Evolutionary conservation across 2,888 invertebrate species (phyloP).

Genomic region (Conistra vaccinii): DNA sequence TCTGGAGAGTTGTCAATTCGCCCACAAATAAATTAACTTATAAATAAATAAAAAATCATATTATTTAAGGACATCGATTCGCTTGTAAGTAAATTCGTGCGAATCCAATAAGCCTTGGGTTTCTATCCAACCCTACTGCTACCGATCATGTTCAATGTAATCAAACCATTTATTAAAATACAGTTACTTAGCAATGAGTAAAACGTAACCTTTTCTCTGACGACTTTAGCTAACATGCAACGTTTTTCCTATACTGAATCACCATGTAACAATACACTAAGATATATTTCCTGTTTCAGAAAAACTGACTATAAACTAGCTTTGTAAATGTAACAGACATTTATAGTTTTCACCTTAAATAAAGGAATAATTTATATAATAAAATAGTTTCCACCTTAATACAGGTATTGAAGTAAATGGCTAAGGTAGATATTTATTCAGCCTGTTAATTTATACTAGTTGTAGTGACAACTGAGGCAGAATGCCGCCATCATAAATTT

Average conservation of each 20-base stretch:
- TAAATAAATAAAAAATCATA: too few species aligned
- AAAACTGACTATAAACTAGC: conserved; percentile 29
- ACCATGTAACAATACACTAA: conserved; percentile 18
- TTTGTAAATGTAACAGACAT: conserved; percentile 28
- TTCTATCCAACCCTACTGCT: background rate
- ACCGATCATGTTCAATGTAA: conserved; percentile 5
- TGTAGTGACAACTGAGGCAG: conserved; percentile 63
- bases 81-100: too few species aligned
- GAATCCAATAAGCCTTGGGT: too few species aligned
- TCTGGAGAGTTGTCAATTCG: too few species aligned
- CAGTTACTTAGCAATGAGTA: conserved; percentile 42
- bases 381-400: conserved; percentile 9
- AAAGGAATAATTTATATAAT: background rate
- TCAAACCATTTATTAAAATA: conserved; percentile 37
- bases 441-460: conserved; percentile 61
- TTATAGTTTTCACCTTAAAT: conserved; percentile 4
- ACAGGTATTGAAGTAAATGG: conserved; percentile 55
- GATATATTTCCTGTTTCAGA: conserved; percentile 51
- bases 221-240: conserved; percentile 45
- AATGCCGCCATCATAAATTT: conserved; percentile 64
- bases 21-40: too few species aligned
- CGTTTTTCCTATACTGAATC: conserved; percentile 52
- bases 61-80: too few species aligned
- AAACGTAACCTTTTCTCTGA: conserved; percentile 29
- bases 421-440: conserved; percentile 55